phyloP scores from a whole-genome alignment of 2,888 invertebrate species.

The Dryadula phaetusa region DNA sequence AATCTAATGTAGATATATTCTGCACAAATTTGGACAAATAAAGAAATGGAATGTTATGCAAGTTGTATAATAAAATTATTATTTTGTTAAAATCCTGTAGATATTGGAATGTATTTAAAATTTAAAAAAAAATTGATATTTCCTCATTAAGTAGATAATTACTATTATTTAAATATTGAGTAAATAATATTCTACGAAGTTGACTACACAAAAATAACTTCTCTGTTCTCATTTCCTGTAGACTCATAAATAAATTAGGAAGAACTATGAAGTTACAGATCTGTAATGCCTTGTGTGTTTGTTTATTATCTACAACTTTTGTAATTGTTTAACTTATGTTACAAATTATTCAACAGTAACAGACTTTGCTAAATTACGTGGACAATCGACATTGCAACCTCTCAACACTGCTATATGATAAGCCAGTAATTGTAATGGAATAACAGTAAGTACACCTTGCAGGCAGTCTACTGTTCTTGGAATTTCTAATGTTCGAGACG shows the following conservation, averaged over 20 bases:
- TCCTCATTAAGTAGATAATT: not conserved
- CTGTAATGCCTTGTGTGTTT: no score
- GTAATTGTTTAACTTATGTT: slow-evolving; percentile 16
- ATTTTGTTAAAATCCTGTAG: not conserved
- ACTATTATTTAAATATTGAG: not conserved
- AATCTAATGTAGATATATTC: not conserved
- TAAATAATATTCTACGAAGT: not conserved
- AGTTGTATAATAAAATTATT: slow-evolving; percentile 9
- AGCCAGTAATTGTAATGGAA: slow-evolving; percentile 98
- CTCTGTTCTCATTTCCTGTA: slow-evolving; percentile 13
- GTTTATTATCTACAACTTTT: no score
- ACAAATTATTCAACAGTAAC: slow-evolving; percentile 95
- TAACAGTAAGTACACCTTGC: slow-evolving; percentile 97
- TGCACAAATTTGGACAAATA: slow-evolving; percentile 7
- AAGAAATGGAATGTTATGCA: slow-evolving; percentile 39
- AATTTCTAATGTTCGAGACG: slow-evolving; percentile 92
- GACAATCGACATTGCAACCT: slow-evolving; percentile 99
- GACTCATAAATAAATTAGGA: slow-evolving; percentile 1
- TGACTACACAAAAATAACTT: not conserved
- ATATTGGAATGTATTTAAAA: slow-evolving; percentile 21
- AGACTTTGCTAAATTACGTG: slow-evolving; percentile 99
- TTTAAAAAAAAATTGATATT: not conserved
- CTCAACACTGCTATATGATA: slow-evolving; percentile 98
- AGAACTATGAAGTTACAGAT: slow-evolving; percentile 42
- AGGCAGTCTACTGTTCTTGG: slow-evolving; percentile 99